phyloP scores from a whole-genome alignment of 1,140 invertebrate genomes.

The Dreissena rostriformis region DNA sequence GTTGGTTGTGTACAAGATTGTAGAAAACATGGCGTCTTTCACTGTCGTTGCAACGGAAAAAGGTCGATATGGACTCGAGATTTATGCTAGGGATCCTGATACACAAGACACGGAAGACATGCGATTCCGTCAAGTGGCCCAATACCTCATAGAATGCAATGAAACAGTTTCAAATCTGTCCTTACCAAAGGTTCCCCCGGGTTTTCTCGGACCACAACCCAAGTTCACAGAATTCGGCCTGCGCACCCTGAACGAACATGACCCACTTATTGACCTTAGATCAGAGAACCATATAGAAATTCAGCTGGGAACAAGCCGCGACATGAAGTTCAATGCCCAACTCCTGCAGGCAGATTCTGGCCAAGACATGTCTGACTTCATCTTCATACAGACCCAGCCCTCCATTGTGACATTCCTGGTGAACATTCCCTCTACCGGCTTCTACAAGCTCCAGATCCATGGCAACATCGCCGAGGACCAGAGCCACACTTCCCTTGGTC shows the following conservation, averaged over 20 bases:
- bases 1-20: constrained; percentile 65
- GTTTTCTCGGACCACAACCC: constrained; percentile 79
- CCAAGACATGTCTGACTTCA: constrained; percentile 75
- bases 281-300: constrained; percentile 76
- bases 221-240: constrained; percentile 77
- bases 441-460: constrained; percentile 80
- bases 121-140: constrained; percentile 79
- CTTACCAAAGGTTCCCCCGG: constrained; percentile 77
- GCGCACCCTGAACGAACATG: constrained; percentile 72
- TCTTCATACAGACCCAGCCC: constrained; percentile 77
- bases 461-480: constrained; percentile 76
- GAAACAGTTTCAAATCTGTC: constrained; percentile 72
- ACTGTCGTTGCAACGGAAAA: constrained; percentile 74
- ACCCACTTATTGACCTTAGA: constrained; percentile 76
- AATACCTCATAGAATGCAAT: constrained; percentile 78
- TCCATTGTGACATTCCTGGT: constrained; percentile 73
- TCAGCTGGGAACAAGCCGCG: constrained; percentile 66
- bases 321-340: constrained; percentile 78
- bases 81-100: constrained; percentile 80
- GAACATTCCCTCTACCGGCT: constrained; percentile 73
- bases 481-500: constrained; percentile 78
- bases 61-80: constrained; percentile 81
- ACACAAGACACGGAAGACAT: constrained; percentile 76
- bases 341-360: constrained; percentile 72
- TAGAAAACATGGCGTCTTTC: constrained; percentile 77